Evolutionary conservation across 2,888 invertebrate genomes (phyloP).

Genomic region (Diaperis boleti): DNA sequence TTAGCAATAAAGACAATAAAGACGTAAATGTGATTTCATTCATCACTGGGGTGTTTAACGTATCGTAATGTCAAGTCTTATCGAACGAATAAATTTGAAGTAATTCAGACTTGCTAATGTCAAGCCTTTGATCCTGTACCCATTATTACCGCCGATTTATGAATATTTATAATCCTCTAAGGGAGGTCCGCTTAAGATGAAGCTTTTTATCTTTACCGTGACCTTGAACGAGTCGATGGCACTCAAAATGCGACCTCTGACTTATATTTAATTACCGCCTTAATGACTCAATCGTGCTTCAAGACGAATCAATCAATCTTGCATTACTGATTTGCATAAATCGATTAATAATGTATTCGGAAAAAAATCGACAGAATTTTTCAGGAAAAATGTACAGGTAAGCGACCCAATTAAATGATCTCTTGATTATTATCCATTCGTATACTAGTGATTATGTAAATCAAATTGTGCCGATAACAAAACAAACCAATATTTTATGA

Average conservation of each 20-base stretch:
- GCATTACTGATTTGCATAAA: constrained; percentile 20
- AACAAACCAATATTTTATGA: constrained; percentile 44
- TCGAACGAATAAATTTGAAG: constrained; percentile 42
- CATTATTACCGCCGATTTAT: constrained; percentile 42
- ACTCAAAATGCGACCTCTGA: constrained; percentile 20
- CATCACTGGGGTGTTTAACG: constrained; percentile 11
- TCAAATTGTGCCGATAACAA: constrained; percentile 38
- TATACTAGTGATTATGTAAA: constrained; percentile 42
- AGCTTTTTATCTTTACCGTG: neutral
- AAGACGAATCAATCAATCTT: constrained; percentile 12
- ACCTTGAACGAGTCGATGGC: constrained; percentile 9
- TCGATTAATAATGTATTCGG: constrained; percentile 27
- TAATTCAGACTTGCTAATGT: constrained; percentile 32
- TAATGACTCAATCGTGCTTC: constrained; percentile 22
- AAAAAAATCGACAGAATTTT: constrained; percentile 3
- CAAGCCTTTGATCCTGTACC: constrained; percentile 40
- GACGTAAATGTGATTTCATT: constrained; percentile 11
- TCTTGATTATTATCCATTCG: constrained; percentile 28
- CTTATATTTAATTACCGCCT: constrained; percentile 25
- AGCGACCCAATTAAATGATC: constrained; percentile 32
- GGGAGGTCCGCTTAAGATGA: constrained; percentile 39
- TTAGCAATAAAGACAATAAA: constrained; percentile 2
- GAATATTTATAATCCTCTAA: constrained; percentile 43
- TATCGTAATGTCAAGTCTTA: constrained; percentile 37
- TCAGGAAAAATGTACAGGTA: constrained; percentile 22